Conservation (phyloP, 1,140 invertebrate species). For the Nilaparvata lugens region DNA sequence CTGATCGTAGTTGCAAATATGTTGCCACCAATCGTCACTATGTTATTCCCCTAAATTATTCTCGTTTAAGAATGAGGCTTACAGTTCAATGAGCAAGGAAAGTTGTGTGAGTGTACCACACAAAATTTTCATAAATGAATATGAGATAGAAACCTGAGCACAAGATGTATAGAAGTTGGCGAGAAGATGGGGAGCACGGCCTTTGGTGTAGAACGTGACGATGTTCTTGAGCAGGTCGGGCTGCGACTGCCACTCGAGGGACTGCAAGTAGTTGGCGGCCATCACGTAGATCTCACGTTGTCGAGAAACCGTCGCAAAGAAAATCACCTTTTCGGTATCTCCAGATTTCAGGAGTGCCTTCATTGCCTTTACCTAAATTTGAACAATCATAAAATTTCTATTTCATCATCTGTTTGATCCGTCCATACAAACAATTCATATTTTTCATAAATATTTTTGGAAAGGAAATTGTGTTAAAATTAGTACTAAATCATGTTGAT, state of each 20-base stretch:
- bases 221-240: slow-evolving; percentile 86
- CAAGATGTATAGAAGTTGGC: slow-evolving; percentile 93
- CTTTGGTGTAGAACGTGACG: slow-evolving; percentile 90
- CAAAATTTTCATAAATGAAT: no score
- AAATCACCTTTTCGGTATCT: slow-evolving; percentile 93
- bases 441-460: slow-evolving; percentile 5
- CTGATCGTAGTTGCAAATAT: no score
- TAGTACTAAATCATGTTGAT: no score
- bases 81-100: no score
- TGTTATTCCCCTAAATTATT: no score
- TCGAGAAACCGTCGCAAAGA: slow-evolving; percentile 90
- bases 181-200: slow-evolving; percentile 78
- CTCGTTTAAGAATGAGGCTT: no score
- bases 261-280: slow-evolving; percentile 95
- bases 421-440: no score
- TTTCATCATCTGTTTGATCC: no score
- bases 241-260: slow-evolving; percentile 84
- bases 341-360: slow-evolving; percentile 93
- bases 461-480: no score
- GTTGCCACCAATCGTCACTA: no score
- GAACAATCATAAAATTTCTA: no score
- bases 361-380: slow-evolving; percentile 70
- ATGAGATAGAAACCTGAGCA: slow-evolving; percentile 59
- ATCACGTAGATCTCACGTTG: slow-evolving; percentile 88
- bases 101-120: no score